Conservation (phyloP, 2,113 vertebrate species). For the Microtus montanus region DNA sequence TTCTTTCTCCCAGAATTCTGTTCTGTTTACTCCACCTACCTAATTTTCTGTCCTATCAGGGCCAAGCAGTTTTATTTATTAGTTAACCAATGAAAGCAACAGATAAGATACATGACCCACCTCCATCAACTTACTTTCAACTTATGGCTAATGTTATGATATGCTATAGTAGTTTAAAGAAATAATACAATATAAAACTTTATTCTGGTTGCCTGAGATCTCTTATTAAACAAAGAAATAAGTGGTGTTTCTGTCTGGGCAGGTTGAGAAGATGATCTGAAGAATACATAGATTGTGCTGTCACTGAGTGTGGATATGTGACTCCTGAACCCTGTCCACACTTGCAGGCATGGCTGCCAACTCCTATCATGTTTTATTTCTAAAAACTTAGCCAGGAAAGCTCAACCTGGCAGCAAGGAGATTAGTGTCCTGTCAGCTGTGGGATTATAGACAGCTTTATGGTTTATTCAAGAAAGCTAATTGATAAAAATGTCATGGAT, state of each 20-base stretch:
- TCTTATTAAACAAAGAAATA: background rate
- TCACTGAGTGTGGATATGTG: background rate
- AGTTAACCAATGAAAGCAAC: too few relatives aligned
- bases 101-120: too few relatives aligned
- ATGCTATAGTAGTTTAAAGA: background rate
- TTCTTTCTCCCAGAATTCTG: too few relatives aligned
- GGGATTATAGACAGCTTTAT: background rate
- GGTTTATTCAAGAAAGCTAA: conserved; percentile 38
- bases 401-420: background rate
- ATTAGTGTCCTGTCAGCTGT: background rate
- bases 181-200: background rate
- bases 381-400: conserved; percentile 25
- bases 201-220: background rate
- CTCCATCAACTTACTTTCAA: background rate
- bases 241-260: background rate
- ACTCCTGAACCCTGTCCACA: background rate
- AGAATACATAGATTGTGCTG: background rate
- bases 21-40: too few relatives aligned
- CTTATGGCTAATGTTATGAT: background rate
- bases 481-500: conserved; percentile 24
- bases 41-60: too few relatives aligned
- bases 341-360: background rate
- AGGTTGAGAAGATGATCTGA: background rate
- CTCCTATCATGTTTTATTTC: background rate
- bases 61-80: too few relatives aligned